Base-by-base conservation (phyloP, 2,797 vertebrate genomes). In the Enteromius fasciolatus region DNA sequence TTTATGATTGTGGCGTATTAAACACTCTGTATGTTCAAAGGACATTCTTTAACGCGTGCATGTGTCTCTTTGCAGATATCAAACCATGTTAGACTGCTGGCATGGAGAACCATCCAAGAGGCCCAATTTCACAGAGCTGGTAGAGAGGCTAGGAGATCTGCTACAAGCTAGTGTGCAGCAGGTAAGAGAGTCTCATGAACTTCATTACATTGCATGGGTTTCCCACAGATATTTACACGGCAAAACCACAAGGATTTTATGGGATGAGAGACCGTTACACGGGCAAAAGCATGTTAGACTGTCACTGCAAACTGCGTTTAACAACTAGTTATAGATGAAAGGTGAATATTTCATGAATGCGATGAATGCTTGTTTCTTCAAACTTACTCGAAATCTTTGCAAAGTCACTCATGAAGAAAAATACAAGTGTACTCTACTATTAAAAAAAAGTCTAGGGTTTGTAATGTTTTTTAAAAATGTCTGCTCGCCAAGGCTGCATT, bases 71-170 rank as follows among this genome's bases (percentile, higher is more conserved):
- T 57, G 0, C 48, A 98, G 97, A 90, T 98, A 98, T 90, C 95
- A 98, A 91, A 98, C 96, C 52, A 98, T 98, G 97, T 90, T 98
- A 91, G 95, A 97, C 72, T 98, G 97, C 85, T 98, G 97, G 97
- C 95, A 97, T 0, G 95, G 96, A 0, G 93, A 95, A 1, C 94
- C 96, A 18, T 92, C 90, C 7, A 92, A 96, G 73, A 91, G 97
- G 31, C 97, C 97, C 0, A 97, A 93, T 4, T 98, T 98, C 93
- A 96, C 92, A 0, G 96, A 97, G 83, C 94, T 98, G 20, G 97
- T 98, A 83, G 96, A 96, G 80, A 92, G 90, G 68, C 91, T 98
- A 46, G 97, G 97, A 89, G 96, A 98, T 82, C 93, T 98, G 20
- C 96, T 98, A 0, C 97, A 98, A 90, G 97, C 96, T 78, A 98